These are phyloP conservation scores for Siphlonurus alternatus DNA, from an alignment of 2,888 invertebrate species.

Conservation along the genomic window DNA sequence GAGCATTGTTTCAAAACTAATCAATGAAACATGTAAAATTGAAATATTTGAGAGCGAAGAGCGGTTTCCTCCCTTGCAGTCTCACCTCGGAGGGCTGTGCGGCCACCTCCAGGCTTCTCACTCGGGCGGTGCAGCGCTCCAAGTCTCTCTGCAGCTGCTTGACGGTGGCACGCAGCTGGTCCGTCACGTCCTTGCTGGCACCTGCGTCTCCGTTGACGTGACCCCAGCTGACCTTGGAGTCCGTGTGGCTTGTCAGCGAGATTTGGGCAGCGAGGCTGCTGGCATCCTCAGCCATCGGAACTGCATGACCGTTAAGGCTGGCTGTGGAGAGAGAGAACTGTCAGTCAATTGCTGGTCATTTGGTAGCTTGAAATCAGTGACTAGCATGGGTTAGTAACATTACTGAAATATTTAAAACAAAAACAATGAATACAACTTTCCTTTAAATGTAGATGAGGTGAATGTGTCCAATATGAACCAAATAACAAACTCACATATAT, in stretches of 20 bases:
- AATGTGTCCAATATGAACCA: too few relatives aligned
- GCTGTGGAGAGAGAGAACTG: background rate
- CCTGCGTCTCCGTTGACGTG: slow-evolving; percentile 8
- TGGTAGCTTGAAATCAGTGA: too few relatives aligned
- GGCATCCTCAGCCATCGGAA: background rate
- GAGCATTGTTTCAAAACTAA: too few relatives aligned
- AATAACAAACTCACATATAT: too few relatives aligned
- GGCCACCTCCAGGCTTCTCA: slow-evolving; percentile 28
- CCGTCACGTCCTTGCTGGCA: slow-evolving; percentile 27
- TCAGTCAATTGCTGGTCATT: too few relatives aligned
- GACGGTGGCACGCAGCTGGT: slow-evolving; percentile 31
- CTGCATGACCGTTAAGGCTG: background rate
- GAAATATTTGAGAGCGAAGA: too few relatives aligned
- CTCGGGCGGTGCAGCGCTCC: slow-evolving; percentile 28
- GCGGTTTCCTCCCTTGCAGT: too few relatives aligned
- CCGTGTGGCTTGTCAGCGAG: background rate
- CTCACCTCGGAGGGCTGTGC: slow-evolving; percentile 18
- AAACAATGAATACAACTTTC: too few relatives aligned
- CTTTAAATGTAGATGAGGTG: too few relatives aligned
- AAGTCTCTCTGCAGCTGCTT: slow-evolving; percentile 31
- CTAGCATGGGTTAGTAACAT: too few relatives aligned
- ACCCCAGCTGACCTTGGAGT: background rate
- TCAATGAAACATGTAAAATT: too few relatives aligned
- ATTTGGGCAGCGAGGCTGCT: background rate
- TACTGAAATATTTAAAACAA: too few relatives aligned